Conservation (phyloP, 1,140 invertebrate species). For the Drosophila funebris region DNA sequence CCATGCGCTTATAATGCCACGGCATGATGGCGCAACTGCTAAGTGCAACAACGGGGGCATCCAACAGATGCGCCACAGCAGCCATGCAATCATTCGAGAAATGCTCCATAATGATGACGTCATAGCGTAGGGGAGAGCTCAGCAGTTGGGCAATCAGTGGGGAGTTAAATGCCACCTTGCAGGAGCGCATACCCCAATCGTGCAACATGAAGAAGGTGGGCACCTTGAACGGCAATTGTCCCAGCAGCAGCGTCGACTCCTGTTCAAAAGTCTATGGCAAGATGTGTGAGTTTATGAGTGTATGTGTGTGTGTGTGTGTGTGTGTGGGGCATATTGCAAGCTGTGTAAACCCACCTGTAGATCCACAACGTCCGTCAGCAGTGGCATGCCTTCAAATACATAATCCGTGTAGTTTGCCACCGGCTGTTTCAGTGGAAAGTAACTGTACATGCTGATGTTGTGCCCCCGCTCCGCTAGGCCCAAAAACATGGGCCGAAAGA, state of each 20-base stretch:
- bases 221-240: conserved; percentile 52
- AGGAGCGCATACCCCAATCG: conserved; percentile 83
- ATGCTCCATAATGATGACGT: conserved; percentile 86
- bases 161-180: conserved; percentile 85
- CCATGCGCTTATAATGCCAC: conserved; percentile 86
- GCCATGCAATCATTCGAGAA: conserved; percentile 87
- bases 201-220: conserved; percentile 63
- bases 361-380: conserved; percentile 80
- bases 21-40: conserved; percentile 86
- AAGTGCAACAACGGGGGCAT: conserved; percentile 85
- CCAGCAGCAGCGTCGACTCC: conserved; percentile 33
- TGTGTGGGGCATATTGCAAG: background rate
- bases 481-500: conserved; percentile 87
- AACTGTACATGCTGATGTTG: conserved; percentile 87
- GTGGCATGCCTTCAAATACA: conserved; percentile 79
- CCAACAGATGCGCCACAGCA: conserved; percentile 85
- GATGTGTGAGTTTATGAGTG: no score
- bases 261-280: conserved; percentile 40
- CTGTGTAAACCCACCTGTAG: conserved; percentile 40
- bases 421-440: conserved; percentile 85
- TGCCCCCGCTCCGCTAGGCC: conserved; percentile 86
- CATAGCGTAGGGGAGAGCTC: conserved; percentile 85
- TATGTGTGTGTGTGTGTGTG: no score
- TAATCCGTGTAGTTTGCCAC: conserved; percentile 87
- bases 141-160: conserved; percentile 55